Evolutionary conservation across 2,113 vertebrate genomes (phyloP), one percentile per base, ranked within the genome.

Genomic region (Fukomys damarensis): DNA sequence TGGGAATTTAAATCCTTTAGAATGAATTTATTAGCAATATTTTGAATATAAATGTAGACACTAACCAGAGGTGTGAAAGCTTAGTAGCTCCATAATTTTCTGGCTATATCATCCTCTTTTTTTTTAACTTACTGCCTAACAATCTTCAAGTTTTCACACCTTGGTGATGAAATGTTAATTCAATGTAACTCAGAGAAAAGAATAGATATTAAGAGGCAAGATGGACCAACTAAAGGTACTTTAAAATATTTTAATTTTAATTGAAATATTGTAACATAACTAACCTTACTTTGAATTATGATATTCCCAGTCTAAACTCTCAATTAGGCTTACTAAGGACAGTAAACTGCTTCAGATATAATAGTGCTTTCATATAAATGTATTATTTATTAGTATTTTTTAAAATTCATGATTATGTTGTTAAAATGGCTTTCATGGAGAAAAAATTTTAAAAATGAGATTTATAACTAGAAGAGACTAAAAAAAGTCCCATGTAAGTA

Each of bases 401-500:
- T 72, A 54, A 74, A 77, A 63, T 35, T 38, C 28, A 83, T 16
- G 4, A 91, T 65, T 56, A 63, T 7, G 90, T 35, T 88, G n/a
- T 16, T 79, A 61, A 96, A 38, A 41, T 12, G 81, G 19, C 54
- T 96, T 82, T 91, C 56, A 95, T 41, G 79, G 66, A 83, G 7
- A 83, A 46, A 82, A 77, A 12, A 56, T 56, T 56, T 56, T 56
- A 56, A 14, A 56, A 74, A 95, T 86, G 24, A 95, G 80, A 81
- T 41, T 96, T 80, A 38, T 84, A 79, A 97, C 85, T 80, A 63
- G 95, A 2, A 0, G 0, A 84, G 41, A 97, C 61, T 91, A 94
- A 30, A 54, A 59, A 86, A 54, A 58, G 92, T 96, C 79, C 58
- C 94, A 85, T 96, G 74, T 89, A 98, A 94, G 52, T 76, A 97